A percentile compares a stretch with the other conserved stretches of the same genome.
Evolutionary conservation across 2,797 vertebrate species (phyloP).

Genomic region (Amniataba percoides): DNA sequence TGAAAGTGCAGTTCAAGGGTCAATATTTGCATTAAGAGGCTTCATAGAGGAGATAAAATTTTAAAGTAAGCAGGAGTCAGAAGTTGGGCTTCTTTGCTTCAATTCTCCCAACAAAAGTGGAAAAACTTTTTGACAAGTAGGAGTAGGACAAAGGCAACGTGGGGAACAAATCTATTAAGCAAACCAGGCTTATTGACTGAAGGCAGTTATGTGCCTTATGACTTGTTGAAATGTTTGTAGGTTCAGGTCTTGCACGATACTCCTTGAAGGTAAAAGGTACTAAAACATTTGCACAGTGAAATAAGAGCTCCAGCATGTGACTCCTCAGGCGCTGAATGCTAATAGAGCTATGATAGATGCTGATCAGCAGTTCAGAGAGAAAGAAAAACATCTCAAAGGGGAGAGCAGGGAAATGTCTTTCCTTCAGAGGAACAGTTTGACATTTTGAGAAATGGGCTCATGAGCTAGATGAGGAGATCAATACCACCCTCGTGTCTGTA

Average conservation of each 20-base stretch:
- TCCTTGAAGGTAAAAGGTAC: not conserved
- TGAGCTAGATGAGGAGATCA: not conserved
- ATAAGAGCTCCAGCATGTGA: conserved; percentile 34
- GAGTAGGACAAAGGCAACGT: not conserved
- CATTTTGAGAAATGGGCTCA: not conserved
- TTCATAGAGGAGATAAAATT: not conserved
- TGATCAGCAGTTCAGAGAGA: not conserved
- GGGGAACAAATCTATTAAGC: conserved; percentile 27
- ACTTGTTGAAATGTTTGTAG: conserved; percentile 36
- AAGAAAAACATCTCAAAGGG: not conserved
- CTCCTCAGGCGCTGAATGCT: not conserved
- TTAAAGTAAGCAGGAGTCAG: not conserved
- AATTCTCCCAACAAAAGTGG: not conserved
- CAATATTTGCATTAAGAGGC: conserved; percentile 4
- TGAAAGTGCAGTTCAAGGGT: conserved; percentile 16
- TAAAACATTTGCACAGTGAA: conserved; percentile 50
- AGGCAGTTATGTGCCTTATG: not conserved
- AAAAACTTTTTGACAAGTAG: not conserved
- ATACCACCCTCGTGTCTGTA: not conserved
- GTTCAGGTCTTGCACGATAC: not conserved
- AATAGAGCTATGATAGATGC: not conserved
- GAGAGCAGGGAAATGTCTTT: not conserved
- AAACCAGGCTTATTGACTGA: conserved; percentile 44
- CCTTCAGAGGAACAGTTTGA: not conserved
- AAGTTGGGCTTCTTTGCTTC: not conserved